A percentile compares a stretch with the other conserved stretches of the same genome.
These are phyloP conservation scores for Cyprinodon diabolis DNA, from an alignment of 2,797 vertebrate genomes.

Conservation along the genomic window DNA sequence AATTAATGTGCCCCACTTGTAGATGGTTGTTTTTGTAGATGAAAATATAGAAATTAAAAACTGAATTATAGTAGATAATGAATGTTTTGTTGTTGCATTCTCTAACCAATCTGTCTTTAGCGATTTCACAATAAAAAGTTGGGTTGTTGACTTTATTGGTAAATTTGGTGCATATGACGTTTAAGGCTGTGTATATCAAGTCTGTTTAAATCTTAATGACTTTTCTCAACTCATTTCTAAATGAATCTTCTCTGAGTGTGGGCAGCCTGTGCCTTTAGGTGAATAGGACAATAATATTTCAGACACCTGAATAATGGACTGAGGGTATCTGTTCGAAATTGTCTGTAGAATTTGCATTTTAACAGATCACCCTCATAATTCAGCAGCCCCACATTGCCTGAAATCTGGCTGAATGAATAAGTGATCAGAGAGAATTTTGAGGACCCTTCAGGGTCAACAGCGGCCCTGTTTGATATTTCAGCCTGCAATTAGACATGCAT, in stretches of 20 bases:
- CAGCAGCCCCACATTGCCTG: slow-evolving; percentile 13
- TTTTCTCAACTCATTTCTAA: background rate
- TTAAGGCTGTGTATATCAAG: background rate
- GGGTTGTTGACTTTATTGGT: background rate
- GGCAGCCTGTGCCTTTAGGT: background rate
- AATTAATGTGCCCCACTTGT: background rate
- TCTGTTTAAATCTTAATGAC: background rate
- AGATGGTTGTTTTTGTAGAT: background rate
- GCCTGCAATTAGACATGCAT: background rate
- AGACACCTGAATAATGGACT: slow-evolving; percentile 9
- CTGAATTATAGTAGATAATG: background rate
- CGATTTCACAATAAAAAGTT: background rate
- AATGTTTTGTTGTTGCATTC: background rate
- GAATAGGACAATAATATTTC: slow-evolving; percentile 6
- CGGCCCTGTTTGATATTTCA: slow-evolving; percentile 10
- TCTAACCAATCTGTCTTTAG: background rate
- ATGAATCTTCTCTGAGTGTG: background rate
- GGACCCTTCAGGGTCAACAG: slow-evolving; percentile 5
- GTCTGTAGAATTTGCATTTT: slow-evolving; percentile 20
- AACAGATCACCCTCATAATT: slow-evolving; percentile 25
- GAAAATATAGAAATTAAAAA: background rate
- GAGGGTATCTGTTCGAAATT: background rate
- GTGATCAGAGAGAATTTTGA: slow-evolving; percentile 40
- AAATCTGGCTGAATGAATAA: slow-evolving; percentile 39
- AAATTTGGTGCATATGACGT: background rate